Evolutionary conservation across 2,888 invertebrate genomes (phyloP), one percentile per base, ranked within the genome.

Genomic region (Hydrotaea cyrtoneurina): DNA sequence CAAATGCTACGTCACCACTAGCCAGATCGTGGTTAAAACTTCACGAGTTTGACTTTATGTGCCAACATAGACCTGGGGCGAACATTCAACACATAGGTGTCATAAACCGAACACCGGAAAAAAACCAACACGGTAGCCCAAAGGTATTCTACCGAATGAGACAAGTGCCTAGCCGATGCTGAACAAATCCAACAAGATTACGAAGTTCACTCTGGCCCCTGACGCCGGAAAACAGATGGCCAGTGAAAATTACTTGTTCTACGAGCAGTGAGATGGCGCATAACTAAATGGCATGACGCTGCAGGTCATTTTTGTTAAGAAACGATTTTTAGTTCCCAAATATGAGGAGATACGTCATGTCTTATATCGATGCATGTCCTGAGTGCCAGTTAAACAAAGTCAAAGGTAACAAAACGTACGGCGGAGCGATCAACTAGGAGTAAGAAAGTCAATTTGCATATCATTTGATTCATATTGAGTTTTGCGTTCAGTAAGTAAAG

Each of bases 271-370:
- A 77, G 86, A 21, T 87, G 87, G 87, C 71, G 83, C 17, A 72
- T 88, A 0, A 64, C 86, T 0, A 78, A 85, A 1, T 82, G 77
- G 31, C 87, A 87, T 21, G 86, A 88, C 53, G 85, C 87, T 46
- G 66, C 82, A 0, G 87, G 86, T 10, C 87, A 88, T 59, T 87
- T 85, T 88, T 5, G 59, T 23, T 23, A 79, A 62, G 62, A n/a
- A n/a, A n/a, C n/a, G 26, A 84, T 46, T 86, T 84, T 66, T 87
- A 86, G 87, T 87, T 87, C 72, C 86, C 84, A 7, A 83, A 83
- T n/a, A 78, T 87, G 64, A 55, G 86, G n/a, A 78, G 83, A 0
- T 88, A 87, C 36, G 82, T 87, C 0, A 86, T 86, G 46, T 78
- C 80, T 1, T 87, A 86, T 17, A 85, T 87, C 7, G 79, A 36